Base-by-base conservation (phyloP, 1,140 invertebrate species). In the Andrena cerasifolii region DNA sequence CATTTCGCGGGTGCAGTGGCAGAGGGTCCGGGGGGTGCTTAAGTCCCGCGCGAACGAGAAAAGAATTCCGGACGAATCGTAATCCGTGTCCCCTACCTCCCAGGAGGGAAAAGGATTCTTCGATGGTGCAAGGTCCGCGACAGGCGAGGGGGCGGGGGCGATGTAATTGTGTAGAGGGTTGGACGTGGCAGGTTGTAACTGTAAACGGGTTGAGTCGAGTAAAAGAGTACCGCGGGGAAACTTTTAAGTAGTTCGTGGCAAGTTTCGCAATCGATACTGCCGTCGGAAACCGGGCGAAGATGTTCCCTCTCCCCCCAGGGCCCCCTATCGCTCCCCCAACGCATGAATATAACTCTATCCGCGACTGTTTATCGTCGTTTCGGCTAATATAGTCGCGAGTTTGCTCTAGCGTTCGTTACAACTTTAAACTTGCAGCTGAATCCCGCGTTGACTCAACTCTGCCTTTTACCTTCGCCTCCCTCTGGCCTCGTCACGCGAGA, bases 201-300 rank as follows among this genome's bases (percentile, higher is more conserved):
- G 65, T 67, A 67, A 67, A 67, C 49, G 47, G 53, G 65, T 67
- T 24, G 65, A 53, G 26, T 53, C 49, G 49, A 51, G 63, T 51
- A 56, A 70, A 53, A 71, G 56, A 33, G 56, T 43, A 70, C 18
- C 36, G 24, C 49, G 28, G 31, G 49, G 49, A 56, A 78, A 78
- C 36, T 78, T 78, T 63, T 56, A 54, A 63, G 75, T 31, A 70
- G 59, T 56, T 77, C 12, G n/a, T 7, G 45, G 24, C 18, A 33
- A 78, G 43, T 78, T 78, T 31, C 40, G 36, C 47, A 61, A 71
- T 77, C 74, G 56, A 77, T 77, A 61, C 24, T 18, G 56, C 18
- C 40, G 51, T 1, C 26, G 8, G 71, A 26, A 53, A 51, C 47
- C 14, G 21, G 45, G 31, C 21, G 18, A 68, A 56, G 53, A 76